phyloP scores from a whole-genome alignment of 1,140 invertebrate genomes.

The Ruditapes philippinarum region DNA sequence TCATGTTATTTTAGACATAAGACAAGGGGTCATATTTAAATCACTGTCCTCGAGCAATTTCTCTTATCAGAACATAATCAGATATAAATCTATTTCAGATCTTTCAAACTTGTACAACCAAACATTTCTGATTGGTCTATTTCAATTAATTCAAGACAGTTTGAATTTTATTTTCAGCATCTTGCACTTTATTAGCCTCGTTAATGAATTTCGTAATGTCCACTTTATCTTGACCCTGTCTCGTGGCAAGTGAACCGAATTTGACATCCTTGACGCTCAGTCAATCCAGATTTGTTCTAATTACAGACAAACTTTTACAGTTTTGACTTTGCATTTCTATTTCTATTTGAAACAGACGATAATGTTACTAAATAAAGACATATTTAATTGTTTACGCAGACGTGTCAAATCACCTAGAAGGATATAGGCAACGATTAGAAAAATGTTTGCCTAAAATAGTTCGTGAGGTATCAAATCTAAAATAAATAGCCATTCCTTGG shows the following conservation, averaged over 20 bases:
- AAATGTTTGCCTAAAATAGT: too few relatives aligned
- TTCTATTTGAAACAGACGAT: neutral
- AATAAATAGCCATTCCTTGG: too few relatives aligned
- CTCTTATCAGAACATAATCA: conserved; percentile 55
- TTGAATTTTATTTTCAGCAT: conserved; percentile 51
- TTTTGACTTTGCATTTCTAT: neutral
- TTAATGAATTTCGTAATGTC: conserved; percentile 14
- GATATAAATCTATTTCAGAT: conserved; percentile 60
- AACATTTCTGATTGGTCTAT: conserved; percentile 43
- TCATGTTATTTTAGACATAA: neutral
- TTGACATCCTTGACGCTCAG: neutral
- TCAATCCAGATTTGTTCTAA: conserved; percentile 3
- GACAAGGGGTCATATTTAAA: neutral
- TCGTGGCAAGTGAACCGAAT: neutral
- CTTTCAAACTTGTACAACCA: conserved; percentile 23
- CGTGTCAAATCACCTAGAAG: too few relatives aligned
- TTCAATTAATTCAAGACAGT: conserved; percentile 51
- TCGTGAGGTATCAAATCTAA: too few relatives aligned
- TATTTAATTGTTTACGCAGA: neutral
- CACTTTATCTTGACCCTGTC: conserved; percentile 34
- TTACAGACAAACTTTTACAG: neutral
- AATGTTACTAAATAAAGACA: neutral
- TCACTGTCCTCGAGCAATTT: conserved; percentile 5
- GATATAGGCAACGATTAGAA: too few relatives aligned
- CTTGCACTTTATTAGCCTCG: conserved; percentile 14